Conservation (phyloP, 2,888 invertebrate species). For the Clitarchus hookeri region DNA sequence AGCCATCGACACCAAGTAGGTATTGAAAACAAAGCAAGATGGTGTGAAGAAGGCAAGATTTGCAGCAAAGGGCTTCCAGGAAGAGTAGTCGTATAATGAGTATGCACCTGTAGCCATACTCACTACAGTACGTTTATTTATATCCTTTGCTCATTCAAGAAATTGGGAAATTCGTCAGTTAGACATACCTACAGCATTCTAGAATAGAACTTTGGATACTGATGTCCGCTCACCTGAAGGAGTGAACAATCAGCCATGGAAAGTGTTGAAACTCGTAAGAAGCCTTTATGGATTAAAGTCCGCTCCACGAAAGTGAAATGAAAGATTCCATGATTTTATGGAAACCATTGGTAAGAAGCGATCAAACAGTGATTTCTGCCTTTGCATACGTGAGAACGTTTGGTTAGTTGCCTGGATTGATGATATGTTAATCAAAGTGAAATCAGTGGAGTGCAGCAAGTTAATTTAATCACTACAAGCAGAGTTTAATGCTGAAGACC, state of each 20-base stretch:
- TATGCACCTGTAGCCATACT: background rate
- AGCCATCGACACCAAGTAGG: background rate
- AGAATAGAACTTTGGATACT: background rate
- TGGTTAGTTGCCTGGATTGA: too few species aligned
- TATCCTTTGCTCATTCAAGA: too few species aligned
- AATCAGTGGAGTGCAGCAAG: too few species aligned
- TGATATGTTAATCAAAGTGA: too few species aligned
- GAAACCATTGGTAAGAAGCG: background rate
- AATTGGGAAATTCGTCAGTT: background rate
- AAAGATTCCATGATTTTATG: background rate
- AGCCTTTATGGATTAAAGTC: background rate
- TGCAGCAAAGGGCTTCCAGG: background rate
- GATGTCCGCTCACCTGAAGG: background rate
- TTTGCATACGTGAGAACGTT: too few species aligned
- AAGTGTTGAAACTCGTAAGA: background rate
- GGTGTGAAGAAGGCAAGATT: background rate
- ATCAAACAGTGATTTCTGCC: too few species aligned
- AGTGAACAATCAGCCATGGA: background rate
- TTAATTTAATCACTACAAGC: too few species aligned
- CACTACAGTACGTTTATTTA: background rate
- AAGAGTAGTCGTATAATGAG: background rate
- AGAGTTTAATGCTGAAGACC: too few species aligned
- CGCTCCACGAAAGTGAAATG: background rate
- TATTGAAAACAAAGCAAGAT: background rate
- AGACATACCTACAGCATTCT: background rate